Evolutionary conservation across 1,140 invertebrate species (phyloP), one percentile per base, ranked within the genome.

Genomic region (Ceratina australensis): DNA sequence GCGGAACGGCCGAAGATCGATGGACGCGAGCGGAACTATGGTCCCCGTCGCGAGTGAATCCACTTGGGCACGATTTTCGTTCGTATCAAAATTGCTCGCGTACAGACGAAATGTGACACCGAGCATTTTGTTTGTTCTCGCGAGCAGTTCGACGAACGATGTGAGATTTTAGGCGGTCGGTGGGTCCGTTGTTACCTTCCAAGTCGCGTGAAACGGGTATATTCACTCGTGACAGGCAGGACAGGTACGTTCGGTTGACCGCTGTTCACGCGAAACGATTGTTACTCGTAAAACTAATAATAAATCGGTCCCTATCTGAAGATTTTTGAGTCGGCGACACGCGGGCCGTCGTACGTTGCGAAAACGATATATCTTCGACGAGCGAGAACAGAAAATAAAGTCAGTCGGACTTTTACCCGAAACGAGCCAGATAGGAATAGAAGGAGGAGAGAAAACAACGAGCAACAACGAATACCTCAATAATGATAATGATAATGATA

Each of bases 371-470:
- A n/a, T 61, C 8, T 42, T 60, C n/a, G 10, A 68, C 15, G 5
- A 20, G 2, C 24, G 24, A 26, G 1, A 42, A 47, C 16, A 20
- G 59, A 59, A 20, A 12, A 20, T 59, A 18, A 7, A 20, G 22
- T 20, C 59, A 50, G 24, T 66, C n/a, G n/a, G 12, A 68, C 33
- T 42, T 42, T 10, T 5, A 7, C 33, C 5, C 12, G 18, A 24
- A 57, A 42, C 12, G 8, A 57, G 33, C 22, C 33, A 28, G 15
- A 63, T 8, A 18, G 22, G 47, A 8, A 22, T 22, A 65, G 20
- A 49, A 3, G n/a, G 18, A 61, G 16, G 61, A 47, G 61, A 64
- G n/a, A 64, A 20, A 65, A 72, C 49, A 78, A 78, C 50, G 16
- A 65, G 12, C 20, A 50, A n/a, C 49, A 72, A 78, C 33, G 24